Conservation (phyloP, 2,888 invertebrate genomes). For the Drosophila neoperkinsi region DNA sequence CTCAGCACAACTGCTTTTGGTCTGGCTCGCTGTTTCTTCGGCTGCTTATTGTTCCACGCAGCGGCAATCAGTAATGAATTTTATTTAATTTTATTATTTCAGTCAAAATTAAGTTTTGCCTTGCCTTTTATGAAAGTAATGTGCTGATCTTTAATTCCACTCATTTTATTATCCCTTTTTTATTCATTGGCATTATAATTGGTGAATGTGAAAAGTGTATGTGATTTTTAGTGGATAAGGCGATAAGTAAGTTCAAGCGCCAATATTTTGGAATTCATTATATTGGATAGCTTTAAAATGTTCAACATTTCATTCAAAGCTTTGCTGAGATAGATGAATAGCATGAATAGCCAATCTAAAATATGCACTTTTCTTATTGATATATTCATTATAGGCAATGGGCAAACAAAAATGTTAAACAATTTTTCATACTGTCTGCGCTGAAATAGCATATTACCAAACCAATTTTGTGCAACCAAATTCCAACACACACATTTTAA, state of each 20-base stretch:
- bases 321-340: neutral
- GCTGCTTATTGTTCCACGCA: constrained; percentile 46
- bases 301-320: neutral
- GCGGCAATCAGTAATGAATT: constrained; percentile 75
- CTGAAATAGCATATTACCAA: constrained; percentile 64
- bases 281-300: neutral
- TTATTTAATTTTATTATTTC: constrained; percentile 78
- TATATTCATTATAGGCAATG: constrained; percentile 67
- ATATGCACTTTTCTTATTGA: constrained; percentile 52
- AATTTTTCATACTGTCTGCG: constrained; percentile 49
- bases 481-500: constrained; percentile 40
- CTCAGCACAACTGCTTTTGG: constrained; percentile 56
- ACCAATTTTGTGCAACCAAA: constrained; percentile 80
- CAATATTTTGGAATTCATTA: neutral
- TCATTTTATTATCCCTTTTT: constrained; percentile 60
- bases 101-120: constrained; percentile 59
- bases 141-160: constrained; percentile 67
- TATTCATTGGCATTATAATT: constrained; percentile 52
- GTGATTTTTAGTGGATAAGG: constrained; percentile 50
- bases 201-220: constrained; percentile 33
- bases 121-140: constrained; percentile 44
- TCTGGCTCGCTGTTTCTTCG: constrained; percentile 25
- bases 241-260: neutral
- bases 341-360: constrained; percentile 42
- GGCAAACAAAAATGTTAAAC: constrained; percentile 33